Base-by-base conservation (phyloP, 2,797 vertebrate species). In the Xenentodon cancila region DNA sequence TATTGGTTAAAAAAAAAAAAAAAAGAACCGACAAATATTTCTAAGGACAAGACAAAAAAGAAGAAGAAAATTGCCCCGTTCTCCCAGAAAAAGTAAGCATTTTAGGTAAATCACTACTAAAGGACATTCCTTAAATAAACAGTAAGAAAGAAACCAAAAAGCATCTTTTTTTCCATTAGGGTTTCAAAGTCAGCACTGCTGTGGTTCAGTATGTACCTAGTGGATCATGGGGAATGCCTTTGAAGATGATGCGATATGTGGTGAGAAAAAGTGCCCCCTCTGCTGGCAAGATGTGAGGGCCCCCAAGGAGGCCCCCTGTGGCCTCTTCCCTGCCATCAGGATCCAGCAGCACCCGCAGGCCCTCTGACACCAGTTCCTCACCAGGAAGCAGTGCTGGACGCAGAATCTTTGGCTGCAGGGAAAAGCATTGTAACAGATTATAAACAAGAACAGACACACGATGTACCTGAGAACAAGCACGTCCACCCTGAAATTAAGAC, bases 181-280 rank as follows among this genome's bases (percentile, higher is more conserved):
- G 9, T 13, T 40, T 65, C 1, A 46, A 47, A 40, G 27, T 7
- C 20, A 4, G n/a, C 18, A 21, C 13, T 71, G 13, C 13, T 20
- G 34, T 44, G 47, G 37, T 46, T 61, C 1, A 54, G 40, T 57
- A 48, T 51, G 86, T 93, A 99, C 98, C 98, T 77, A 99, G 91
- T 0, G 96, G 96, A 88, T 99, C 97, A 19, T 98, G 96, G 21
- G 98, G 98, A 45, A 95, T 93, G 79, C 98, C 98, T 94, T 97
- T 97, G 81, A 99, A 99, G 80, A 99, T 93, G 88, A 99, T 95
- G 59, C 98, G 95, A 80, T 99, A 98, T 17, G 95, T 97, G 54
- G 98, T 99, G 69, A 99, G 97, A 82, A 99, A 99, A 50, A 99
- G 92, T 17, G 98, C 98, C 68, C 98, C 98, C 94, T 99, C 97